These are phyloP conservation scores for Tamandua tetradactyla DNA, from an alignment of 2,797 vertebrate species.

Conservation along the genomic window DNA sequence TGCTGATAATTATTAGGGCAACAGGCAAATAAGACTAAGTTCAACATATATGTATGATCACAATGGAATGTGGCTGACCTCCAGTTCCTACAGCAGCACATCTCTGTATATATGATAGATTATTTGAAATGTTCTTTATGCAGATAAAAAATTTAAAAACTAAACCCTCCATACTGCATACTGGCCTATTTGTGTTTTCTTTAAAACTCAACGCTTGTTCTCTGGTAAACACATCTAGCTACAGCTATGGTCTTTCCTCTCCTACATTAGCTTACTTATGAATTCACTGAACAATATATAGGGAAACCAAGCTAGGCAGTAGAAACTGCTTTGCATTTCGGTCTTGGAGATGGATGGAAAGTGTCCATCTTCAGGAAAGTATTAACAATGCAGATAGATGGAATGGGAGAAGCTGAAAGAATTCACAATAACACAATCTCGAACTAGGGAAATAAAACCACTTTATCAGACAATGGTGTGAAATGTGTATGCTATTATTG, in stretches of 20 bases:
- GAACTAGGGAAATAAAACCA: background rate
- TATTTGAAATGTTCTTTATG: constrained; percentile 4
- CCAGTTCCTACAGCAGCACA: background rate
- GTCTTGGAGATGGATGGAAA: background rate
- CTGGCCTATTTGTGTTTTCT: background rate
- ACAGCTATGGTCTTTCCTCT: background rate
- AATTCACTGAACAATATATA: background rate
- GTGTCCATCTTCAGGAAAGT: background rate
- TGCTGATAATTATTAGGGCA: background rate
- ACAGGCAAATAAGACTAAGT: background rate
- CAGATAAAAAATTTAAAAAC: background rate
- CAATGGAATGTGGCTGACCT: background rate
- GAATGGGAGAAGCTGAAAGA: background rate
- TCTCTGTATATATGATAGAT: background rate
- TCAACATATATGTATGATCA: background rate
- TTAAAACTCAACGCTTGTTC: background rate
- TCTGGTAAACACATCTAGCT: background rate
- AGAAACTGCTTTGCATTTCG: background rate
- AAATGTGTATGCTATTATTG: background rate
- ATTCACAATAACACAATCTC: background rate
- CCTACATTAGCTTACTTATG: background rate
- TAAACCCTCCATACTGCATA: background rate
- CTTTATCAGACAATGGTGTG: background rate
- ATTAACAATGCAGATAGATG: background rate
- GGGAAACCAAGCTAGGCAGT: background rate